A percentile compares a stretch with the other conserved stretches of the same genome.
These are phyloP conservation scores for Taphrorychus bicolor DNA, from an alignment of 2,888 invertebrate genomes.

Conservation along the genomic window DNA sequence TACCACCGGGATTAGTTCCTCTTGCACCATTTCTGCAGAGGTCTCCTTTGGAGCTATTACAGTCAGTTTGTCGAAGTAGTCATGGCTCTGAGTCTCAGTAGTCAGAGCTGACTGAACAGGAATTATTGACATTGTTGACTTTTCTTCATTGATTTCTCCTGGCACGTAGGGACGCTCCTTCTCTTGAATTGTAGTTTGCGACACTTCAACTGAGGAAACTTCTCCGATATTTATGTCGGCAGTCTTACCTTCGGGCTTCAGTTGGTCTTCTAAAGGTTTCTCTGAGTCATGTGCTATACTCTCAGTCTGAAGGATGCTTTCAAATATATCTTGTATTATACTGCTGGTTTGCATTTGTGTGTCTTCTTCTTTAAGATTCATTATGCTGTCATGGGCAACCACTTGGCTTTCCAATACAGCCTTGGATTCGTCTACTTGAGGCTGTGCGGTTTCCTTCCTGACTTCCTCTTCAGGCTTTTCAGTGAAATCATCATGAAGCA, in stretches of 20 bases:
- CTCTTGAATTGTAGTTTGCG: slow-evolving; percentile 49
- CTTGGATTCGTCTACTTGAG: slow-evolving; percentile 55
- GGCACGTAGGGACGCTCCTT: slow-evolving; percentile 47
- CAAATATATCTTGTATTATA: slow-evolving; percentile 58
- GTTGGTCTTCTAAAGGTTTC: slow-evolving; percentile 52
- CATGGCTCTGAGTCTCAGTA: slow-evolving; percentile 55
- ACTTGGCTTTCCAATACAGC: slow-evolving; percentile 55
- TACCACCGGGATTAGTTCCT: slow-evolving; percentile 60
- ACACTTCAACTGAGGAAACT: slow-evolving; percentile 57
- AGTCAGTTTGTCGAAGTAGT: slow-evolving; percentile 58
- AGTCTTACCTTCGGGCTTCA: slow-evolving; percentile 52
- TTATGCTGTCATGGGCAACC: slow-evolving; percentile 47
- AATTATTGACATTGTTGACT: slow-evolving; percentile 45
- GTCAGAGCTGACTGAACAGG: slow-evolving; percentile 50
- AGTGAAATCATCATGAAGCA: slow-evolving; percentile 62
- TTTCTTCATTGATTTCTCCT: slow-evolving; percentile 38
- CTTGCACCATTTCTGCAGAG: slow-evolving; percentile 48
- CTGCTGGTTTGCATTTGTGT: slow-evolving; percentile 50
- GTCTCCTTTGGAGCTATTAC: slow-evolving; percentile 47
- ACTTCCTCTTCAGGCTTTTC: slow-evolving; percentile 57
- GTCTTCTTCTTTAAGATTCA: slow-evolving; percentile 48
- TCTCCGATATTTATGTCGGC: slow-evolving; percentile 59
- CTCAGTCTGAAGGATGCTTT: slow-evolving; percentile 58
- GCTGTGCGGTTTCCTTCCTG: slow-evolving; percentile 49
- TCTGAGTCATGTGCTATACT: slow-evolving; percentile 61